phyloP scores from a whole-genome alignment of 2,797 vertebrate genomes.

The Tangara arthus region DNA sequence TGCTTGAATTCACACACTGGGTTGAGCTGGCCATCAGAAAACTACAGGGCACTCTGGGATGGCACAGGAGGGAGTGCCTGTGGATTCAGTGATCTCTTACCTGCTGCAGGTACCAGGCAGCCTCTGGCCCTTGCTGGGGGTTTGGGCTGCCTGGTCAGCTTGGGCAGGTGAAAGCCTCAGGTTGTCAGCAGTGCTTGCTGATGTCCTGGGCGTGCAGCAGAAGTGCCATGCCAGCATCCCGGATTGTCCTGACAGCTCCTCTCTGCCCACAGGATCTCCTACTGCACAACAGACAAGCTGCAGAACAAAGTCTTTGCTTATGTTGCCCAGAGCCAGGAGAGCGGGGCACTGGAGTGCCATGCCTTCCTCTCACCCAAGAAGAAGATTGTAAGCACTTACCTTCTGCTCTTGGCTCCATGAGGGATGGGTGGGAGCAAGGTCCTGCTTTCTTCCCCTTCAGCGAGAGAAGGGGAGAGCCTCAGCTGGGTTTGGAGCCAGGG shows the following conservation, averaged over 20 bases:
- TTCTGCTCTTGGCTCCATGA: background rate
- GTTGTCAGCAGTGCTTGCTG: background rate
- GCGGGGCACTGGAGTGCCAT: conserved; percentile 88
- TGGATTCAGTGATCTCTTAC: background rate
- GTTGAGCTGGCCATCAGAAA: background rate
- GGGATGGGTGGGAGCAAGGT: background rate
- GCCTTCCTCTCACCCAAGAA: conserved; percentile 92
- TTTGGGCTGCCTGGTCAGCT: background rate
- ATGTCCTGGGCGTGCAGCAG: background rate
- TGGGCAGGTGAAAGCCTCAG: background rate
- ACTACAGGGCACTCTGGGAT: background rate
- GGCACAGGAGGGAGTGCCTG: background rate
- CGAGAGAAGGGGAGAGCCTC: background rate
- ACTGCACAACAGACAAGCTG: conserved; percentile 93
- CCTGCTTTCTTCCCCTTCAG: background rate
- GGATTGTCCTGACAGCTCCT: background rate
- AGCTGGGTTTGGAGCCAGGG: background rate
- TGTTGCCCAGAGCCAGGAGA: conserved; percentile 88
- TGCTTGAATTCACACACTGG: background rate
- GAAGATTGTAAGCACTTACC: conserved; percentile 84
- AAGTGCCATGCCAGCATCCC: accelerated
- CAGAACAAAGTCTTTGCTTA: conserved; percentile 95
- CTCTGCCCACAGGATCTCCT: conserved; percentile 84
- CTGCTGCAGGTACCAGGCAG: background rate
- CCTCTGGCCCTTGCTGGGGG: background rate